phyloP scores from a whole-genome alignment of 2,113 vertebrate species.

The Xyrauchen texanus region DNA sequence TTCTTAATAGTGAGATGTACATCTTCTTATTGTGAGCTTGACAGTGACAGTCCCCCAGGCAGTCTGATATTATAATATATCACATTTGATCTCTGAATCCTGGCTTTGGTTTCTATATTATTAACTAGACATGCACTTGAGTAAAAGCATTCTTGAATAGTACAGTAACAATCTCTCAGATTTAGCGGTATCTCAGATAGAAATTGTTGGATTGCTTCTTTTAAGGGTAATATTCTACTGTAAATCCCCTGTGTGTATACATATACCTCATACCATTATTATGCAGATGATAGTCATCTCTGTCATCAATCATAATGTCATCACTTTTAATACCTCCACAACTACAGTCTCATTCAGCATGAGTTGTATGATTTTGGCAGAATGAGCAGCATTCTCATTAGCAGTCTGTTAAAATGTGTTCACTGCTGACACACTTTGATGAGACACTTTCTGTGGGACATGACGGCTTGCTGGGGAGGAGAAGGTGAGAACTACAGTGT shows the following conservation, averaged over 20 bases:
- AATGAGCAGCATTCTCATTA: conserved; percentile 21
- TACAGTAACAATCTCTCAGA: no score
- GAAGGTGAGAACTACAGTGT: conserved; percentile 38
- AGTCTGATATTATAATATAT: background rate
- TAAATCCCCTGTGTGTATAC: no score
- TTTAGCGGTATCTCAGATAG: background rate
- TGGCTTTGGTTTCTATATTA: conserved; percentile 2
- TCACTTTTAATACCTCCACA: background rate
- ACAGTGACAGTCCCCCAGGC: background rate
- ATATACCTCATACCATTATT: background rate
- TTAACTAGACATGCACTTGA: background rate
- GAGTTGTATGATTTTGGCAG: conserved; percentile 14
- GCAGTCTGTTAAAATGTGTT: conserved; percentile 25
- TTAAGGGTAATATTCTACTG: no score
- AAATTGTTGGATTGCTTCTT: background rate
- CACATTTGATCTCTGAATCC: background rate
- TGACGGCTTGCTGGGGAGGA: conserved; percentile 36
- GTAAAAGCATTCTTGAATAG: background rate
- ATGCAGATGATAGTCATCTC: background rate
- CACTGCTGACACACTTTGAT: conserved; percentile 11
- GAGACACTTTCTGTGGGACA: conserved; percentile 42
- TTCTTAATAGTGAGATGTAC: background rate
- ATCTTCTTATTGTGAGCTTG: conserved; percentile 3
- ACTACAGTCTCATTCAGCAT: background rate
- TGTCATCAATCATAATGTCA: background rate